These are phyloP conservation scores for Luidia sarsii DNA, from an alignment of 53 echinoderm and acorn worm genomes.

Conservation along the genomic window DNA sequence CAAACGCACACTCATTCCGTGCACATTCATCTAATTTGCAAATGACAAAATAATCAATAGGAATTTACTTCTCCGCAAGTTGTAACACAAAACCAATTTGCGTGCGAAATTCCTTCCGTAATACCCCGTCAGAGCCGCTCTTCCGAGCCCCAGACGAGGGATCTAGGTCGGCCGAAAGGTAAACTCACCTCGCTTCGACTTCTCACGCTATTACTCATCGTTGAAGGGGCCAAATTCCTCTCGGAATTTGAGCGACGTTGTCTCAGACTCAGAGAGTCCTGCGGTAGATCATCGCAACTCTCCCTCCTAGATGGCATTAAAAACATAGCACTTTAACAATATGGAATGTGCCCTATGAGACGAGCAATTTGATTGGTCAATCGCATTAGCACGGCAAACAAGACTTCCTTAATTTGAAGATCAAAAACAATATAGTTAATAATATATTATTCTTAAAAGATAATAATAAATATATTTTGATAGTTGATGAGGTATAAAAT, in stretches of 20 bases:
- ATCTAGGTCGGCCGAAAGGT: background rate
- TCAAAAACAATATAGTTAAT: background rate
- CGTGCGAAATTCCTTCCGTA: background rate
- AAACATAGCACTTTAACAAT: conserved; percentile 50
- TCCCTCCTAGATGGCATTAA: conserved; percentile 45
- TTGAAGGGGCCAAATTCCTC: conserved; percentile 6
- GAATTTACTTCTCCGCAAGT: too few species aligned
- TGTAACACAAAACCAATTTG: too few species aligned
- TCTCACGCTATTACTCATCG: conserved; percentile 76
- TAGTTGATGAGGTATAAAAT: background rate
- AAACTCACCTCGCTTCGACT: conserved; percentile 83
- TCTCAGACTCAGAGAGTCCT: too few species aligned
- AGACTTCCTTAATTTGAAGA: too few species aligned
- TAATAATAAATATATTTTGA: background rate
- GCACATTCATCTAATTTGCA: too few species aligned
- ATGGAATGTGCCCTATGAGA: conserved; percentile 20
- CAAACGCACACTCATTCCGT: too few species aligned
- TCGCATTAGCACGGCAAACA: too few species aligned
- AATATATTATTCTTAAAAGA: background rate
- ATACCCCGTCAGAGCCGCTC: background rate
- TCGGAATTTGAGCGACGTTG: conserved; percentile 6
- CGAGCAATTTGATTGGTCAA: conserved; percentile 17
- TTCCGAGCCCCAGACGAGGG: background rate
- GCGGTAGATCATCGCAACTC: too few species aligned
- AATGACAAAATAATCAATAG: too few species aligned